Evolutionary conservation across 2,113 vertebrate species (phyloP).

Genomic region (Maccullochella peelii): DNA sequence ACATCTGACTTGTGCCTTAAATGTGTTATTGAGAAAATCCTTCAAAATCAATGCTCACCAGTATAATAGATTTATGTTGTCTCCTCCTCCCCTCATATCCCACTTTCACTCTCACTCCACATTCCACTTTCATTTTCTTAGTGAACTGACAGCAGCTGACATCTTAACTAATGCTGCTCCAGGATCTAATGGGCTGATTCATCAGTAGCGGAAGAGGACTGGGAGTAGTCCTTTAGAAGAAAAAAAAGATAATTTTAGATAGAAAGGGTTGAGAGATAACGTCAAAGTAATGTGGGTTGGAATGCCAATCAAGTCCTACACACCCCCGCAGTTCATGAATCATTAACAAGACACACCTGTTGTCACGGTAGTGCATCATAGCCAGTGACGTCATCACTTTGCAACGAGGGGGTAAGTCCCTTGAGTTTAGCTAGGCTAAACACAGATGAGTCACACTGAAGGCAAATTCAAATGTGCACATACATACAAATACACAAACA

Average conservation of each 20-base stretch:
- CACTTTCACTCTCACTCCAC: conserved; percentile 20
- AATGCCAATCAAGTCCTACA: conserved; percentile 38
- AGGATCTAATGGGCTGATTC: conserved; percentile 62
- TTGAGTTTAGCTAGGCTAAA: conserved; percentile 24
- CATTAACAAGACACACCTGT: conserved; percentile 66
- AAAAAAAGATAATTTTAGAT: conserved; percentile 9
- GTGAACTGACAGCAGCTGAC: conserved; percentile 55
- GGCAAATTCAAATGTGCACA: conserved; percentile 17
- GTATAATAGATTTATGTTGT: conserved; percentile 13
- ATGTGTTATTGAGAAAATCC: conserved; percentile 7
- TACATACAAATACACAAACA: conserved; percentile 19
- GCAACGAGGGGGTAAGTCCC: conserved; percentile 43
- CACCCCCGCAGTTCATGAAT: conserved; percentile 39
- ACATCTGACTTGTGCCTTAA: not conserved
- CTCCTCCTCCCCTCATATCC: not conserved
- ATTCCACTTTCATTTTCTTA: conserved; percentile 29
- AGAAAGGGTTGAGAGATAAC: conserved; percentile 16
- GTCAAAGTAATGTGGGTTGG: conserved; percentile 22
- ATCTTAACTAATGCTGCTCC: conserved; percentile 48
- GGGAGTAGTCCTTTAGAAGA: not conserved
- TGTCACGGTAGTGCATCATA: conserved; percentile 61
- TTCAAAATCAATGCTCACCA: not conserved
- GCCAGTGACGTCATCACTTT: conserved; percentile 37
- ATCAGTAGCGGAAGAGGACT: conserved; percentile 45
- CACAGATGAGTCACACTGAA: conserved; percentile 68